Base-by-base conservation (phyloP, 1,140 invertebrate genomes). In the Drosophila guanche region DNA sequence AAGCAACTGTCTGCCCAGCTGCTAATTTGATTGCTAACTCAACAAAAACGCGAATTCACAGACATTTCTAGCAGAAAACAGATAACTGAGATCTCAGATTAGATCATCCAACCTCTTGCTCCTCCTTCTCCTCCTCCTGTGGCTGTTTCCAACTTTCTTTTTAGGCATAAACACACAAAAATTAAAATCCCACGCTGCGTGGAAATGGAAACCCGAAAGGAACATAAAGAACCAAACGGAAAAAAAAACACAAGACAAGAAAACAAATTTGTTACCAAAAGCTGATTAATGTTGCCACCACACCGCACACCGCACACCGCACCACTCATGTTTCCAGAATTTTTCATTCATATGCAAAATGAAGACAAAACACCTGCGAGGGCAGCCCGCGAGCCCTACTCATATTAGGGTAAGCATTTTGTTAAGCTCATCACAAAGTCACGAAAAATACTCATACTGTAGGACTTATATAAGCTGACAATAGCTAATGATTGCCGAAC, bases 261-360 rank as follows among this genome's bases (percentile, higher is more conserved):
- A 60, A 59, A 41, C 20, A 42, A 83, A 63, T 51, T 60, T 53
- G 23, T 68, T 78, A 69, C 61, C 58, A 52, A 67, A 37, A 74
- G 68, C 74, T 77, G 81, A 85, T 85, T 81, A 74, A 85, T 85
- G 80, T 85, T 43, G 54, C 46, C 62, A 63, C 59, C 70, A 27
- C 25, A 27, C 25, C 25, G 6, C 25, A 27, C 16, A 0, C 16
- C 16, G 16, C 16, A 20, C 16, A 6, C 25, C 5, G 25, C 5
- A 27, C 25, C 25, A 12, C 33, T 74, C 70, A 74, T 43, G 70
- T 65, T 74, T 73, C 60, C 75, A 73, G 56, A 58, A 57, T 42
- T 77, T 86, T 85, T 81, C 77, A 85, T 85, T 85, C 81, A 85
- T 85, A 85, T 85, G 81, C 81, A 85, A 86, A 84, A 67, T 75